Conservation (phyloP, 2,888 invertebrate species). For the Sarcophaga subvicina region DNA sequence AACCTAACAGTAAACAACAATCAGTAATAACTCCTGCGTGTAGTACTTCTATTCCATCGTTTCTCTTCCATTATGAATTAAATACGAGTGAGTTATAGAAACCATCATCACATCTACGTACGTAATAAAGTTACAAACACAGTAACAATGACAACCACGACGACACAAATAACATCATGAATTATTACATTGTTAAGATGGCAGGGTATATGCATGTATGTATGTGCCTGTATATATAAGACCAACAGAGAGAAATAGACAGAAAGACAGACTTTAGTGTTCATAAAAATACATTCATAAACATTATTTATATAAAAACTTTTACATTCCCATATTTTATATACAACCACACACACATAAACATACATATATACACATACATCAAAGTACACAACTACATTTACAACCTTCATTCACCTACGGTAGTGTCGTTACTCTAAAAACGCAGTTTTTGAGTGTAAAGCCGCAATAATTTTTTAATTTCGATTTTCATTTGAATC, state of each 20-base stretch:
- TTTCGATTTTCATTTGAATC: no score
- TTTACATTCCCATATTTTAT: constrained; percentile 58
- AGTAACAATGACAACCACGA: constrained; percentile 56
- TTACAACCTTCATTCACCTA: no score
- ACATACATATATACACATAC: not conserved
- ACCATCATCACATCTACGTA: constrained; percentile 72
- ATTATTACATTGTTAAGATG: constrained; percentile 75
- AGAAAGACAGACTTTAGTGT: constrained; percentile 69
- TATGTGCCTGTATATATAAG: no score
- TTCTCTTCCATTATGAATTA: not conserved
- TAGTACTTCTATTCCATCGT: constrained; percentile 61
- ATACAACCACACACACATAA: not conserved
- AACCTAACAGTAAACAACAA: no score
- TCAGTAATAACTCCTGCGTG: constrained; percentile 18
- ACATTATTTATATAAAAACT: constrained; percentile 76
- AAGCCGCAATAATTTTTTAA: no score
- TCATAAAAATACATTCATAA: constrained; percentile 79
- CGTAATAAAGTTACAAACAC: constrained; percentile 72
- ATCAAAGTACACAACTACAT: no score
- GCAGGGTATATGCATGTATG: not conserved
- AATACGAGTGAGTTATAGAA: constrained; percentile 17
- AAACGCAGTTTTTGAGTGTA: no score
- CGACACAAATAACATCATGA: constrained; percentile 70
- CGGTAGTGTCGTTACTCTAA: no score
- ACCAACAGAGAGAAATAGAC: not conserved